Evolutionary conservation across 2,797 vertebrate species (phyloP).

Genomic region (Halcyon badia): DNA sequence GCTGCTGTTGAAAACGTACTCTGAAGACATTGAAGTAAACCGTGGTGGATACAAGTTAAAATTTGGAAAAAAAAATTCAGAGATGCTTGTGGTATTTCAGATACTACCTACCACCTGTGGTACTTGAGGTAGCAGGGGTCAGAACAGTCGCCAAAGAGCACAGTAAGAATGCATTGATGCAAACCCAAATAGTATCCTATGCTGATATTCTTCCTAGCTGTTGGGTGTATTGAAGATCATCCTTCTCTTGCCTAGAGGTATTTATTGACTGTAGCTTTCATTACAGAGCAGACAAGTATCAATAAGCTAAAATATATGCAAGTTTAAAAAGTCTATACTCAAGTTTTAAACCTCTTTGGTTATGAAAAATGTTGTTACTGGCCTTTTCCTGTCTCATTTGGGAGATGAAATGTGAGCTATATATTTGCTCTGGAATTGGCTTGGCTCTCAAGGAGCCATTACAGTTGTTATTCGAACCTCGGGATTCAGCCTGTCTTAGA

Average conservation of each 20-base stretch:
- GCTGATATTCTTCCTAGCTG: not conserved
- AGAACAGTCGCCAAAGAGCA: not conserved
- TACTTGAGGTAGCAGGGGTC: not conserved
- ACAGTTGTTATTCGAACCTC: constrained; percentile 63
- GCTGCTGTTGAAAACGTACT: not conserved
- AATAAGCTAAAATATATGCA: constrained; percentile 61
- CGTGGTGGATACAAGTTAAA: not conserved
- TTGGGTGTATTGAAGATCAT: not conserved
- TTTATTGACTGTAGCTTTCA: constrained; percentile 63
- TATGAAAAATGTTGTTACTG: constrained; percentile 67
- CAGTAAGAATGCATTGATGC: not conserved
- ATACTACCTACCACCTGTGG: not conserved
- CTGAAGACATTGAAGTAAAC: not conserved
- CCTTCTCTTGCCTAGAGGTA: constrained; percentile 4
- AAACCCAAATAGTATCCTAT: not conserved
- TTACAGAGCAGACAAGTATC: constrained; percentile 59
- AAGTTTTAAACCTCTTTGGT: constrained; percentile 70
- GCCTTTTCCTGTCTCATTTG: constrained; percentile 73
- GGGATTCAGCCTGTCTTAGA: constrained; percentile 26
- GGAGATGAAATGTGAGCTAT: constrained; percentile 67
- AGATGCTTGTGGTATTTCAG: not conserved
- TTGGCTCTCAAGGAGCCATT: constrained; percentile 58
- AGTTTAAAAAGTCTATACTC: constrained; percentile 63
- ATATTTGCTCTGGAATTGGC: constrained; percentile 39
- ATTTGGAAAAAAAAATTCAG: not conserved